phyloP scores from a whole-genome alignment of 2,113 vertebrate species.

The Psilopogon haemacephalus region DNA sequence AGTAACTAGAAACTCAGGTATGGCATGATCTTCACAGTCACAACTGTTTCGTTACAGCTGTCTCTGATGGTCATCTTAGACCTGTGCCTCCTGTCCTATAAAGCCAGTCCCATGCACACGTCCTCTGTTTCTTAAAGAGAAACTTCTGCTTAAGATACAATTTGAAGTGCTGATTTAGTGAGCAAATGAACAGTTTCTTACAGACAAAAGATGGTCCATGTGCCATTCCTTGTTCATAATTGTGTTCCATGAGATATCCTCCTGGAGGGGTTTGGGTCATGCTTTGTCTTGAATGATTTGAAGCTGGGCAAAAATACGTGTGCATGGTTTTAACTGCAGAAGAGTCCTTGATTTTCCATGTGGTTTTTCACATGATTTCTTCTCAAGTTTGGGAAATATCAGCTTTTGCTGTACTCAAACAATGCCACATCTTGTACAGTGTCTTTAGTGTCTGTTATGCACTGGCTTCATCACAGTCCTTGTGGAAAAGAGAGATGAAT shows the following conservation, averaged over 20 bases:
- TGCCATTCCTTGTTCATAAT: not conserved
- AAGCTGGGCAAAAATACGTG: not conserved
- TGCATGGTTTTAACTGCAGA: not conserved
- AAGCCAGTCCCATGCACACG: not conserved
- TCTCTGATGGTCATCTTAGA: not conserved
- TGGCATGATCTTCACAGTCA: accelerated
- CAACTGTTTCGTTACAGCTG: not conserved
- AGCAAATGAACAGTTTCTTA: not conserved
- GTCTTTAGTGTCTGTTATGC: not conserved
- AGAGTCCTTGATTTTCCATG: not conserved
- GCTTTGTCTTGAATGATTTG: not conserved
- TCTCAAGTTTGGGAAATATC: not conserved
- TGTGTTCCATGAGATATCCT: not conserved
- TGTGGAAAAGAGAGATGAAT: not conserved
- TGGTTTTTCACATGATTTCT: not conserved
- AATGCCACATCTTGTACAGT: not conserved
- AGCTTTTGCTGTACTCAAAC: not conserved
- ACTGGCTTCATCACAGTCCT: not conserved
- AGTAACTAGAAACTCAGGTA: not conserved
- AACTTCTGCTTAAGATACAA: not conserved
- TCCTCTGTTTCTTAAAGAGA: not conserved
- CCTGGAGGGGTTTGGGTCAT: not conserved
- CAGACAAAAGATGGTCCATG: not conserved
- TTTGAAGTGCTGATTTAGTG: not conserved
- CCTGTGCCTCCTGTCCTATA: not conserved